These are phyloP conservation scores for Haemorhous mexicanus DNA, from an alignment of 2,113 vertebrate genomes.

Conservation along the genomic window DNA sequence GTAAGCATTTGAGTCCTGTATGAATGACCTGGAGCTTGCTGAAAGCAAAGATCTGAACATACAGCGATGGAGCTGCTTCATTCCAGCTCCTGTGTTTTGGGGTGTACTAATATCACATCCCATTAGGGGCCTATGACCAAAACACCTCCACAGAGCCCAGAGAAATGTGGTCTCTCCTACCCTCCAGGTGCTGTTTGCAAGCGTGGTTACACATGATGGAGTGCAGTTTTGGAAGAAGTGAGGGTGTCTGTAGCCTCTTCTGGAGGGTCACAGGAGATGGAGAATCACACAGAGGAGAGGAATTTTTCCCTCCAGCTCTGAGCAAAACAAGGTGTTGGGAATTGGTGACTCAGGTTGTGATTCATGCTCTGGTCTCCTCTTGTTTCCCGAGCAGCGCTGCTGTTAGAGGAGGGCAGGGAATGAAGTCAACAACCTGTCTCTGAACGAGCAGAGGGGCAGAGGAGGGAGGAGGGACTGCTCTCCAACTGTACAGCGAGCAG, in stretches of 20 bases:
- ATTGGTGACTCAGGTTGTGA: constrained; percentile 18
- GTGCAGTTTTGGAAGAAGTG: neutral
- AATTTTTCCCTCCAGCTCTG: neutral
- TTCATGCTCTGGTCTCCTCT: neutral
- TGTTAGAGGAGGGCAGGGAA: neutral
- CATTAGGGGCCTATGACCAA: neutral
- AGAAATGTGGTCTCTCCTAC: rapidly evolving
- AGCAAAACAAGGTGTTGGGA: neutral
- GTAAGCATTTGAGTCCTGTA: neutral
- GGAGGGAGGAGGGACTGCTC: neutral
- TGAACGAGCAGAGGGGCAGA: neutral
- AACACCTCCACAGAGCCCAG: neutral
- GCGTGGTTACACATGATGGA: rapidly evolving
- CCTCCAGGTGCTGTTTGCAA: neutral
- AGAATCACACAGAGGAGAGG: neutral
- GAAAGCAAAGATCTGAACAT: neutral
- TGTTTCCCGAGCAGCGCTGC: neutral
- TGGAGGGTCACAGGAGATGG: rapidly evolving
- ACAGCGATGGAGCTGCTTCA: neutral
- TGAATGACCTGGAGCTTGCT: neutral
- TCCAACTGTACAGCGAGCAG: neutral
- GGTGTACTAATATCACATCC: neutral
- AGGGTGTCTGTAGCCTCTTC: neutral
- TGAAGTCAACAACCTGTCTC: neutral
- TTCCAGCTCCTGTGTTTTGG: neutral